Percentiles rank a stretch among this genome's conserved stretches.
Conservation (phyloP, 2,888 invertebrate genomes). For the Nephrotoma guestfalica region DNA sequence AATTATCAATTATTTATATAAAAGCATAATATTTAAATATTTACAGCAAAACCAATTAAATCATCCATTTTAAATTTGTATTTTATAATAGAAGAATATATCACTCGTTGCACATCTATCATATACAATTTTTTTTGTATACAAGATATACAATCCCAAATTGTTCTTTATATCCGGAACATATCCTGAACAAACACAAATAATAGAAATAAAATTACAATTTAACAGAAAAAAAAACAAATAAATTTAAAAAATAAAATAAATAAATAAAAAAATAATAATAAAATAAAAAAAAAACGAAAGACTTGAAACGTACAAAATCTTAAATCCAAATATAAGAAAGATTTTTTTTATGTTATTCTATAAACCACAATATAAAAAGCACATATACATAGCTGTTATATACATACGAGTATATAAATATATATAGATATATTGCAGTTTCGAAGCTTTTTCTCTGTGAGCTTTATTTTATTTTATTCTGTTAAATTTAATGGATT, state of each 20-base stretch:
- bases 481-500: not conserved
- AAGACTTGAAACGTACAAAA: not conserved
- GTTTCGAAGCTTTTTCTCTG: not conserved
- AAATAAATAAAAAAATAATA: not conserved
- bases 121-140: not conserved
- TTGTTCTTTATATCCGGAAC: not conserved
- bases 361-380: not conserved
- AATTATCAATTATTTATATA: not conserved
- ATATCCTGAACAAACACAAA: not conserved
- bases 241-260: not conserved
- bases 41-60: not conserved
- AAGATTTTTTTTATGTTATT: not conserved
- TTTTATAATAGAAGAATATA: not conserved
- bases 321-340: not conserved
- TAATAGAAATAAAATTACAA: not conserved
- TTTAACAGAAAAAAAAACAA: not conserved
- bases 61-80: not conserved
- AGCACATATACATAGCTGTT: not conserved
- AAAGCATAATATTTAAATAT: not conserved
- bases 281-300: not conserved
- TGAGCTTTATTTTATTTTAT: not conserved
- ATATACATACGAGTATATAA: not conserved
- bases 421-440: not conserved
- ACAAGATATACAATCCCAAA: not conserved
- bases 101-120: not conserved